Conservation (phyloP, 2,888 invertebrate genomes). For the Nematopogon swammerdamellus region DNA sequence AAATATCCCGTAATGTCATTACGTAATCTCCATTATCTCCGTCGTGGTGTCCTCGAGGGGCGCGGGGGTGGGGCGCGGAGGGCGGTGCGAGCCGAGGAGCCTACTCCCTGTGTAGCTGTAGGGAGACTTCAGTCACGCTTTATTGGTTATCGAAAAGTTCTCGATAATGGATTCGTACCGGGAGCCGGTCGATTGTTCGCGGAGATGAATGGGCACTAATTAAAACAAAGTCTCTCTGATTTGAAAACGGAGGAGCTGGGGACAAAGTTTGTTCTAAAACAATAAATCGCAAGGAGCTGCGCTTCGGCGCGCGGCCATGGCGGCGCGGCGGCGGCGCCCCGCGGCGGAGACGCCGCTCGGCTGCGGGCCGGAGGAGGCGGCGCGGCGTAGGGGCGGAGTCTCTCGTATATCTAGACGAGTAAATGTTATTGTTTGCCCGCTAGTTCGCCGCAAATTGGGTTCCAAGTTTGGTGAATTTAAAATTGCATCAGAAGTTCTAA, state of each 20-base stretch:
- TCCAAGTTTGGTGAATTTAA: conserved; percentile 25
- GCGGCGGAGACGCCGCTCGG: background rate
- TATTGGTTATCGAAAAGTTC: conserved; percentile 54
- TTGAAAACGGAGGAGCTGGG: conserved; percentile 8
- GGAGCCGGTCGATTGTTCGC: conserved; percentile 42
- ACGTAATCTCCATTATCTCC: conserved; percentile 12
- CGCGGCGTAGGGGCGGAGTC: too few species aligned
- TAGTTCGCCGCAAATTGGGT: background rate
- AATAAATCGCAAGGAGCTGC: conserved; percentile 5
- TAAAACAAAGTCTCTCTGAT: conserved; percentile 44
- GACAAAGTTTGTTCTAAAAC: conserved; percentile 11
- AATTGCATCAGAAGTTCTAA: conserved; percentile 29
- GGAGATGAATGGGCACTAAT: conserved; percentile 55
- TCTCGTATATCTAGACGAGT: too few species aligned
- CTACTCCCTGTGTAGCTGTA: too few species aligned
- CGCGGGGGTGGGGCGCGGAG: too few species aligned
- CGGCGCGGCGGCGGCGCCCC: background rate
- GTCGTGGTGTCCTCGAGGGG: background rate
- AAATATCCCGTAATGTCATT: conserved; percentile 39
- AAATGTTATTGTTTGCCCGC: background rate
- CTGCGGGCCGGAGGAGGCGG: too few species aligned
- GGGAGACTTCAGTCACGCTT: conserved; percentile 17
- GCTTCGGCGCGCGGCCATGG: too few species aligned
- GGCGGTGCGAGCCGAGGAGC: too few species aligned
- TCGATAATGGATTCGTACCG: conserved; percentile 52